Evolutionary conservation across 53 echinoderm and acorn worm genomes (phyloP), one percentile per base, ranked within the genome.

Genomic region (Glandiceps talaboti): DNA sequence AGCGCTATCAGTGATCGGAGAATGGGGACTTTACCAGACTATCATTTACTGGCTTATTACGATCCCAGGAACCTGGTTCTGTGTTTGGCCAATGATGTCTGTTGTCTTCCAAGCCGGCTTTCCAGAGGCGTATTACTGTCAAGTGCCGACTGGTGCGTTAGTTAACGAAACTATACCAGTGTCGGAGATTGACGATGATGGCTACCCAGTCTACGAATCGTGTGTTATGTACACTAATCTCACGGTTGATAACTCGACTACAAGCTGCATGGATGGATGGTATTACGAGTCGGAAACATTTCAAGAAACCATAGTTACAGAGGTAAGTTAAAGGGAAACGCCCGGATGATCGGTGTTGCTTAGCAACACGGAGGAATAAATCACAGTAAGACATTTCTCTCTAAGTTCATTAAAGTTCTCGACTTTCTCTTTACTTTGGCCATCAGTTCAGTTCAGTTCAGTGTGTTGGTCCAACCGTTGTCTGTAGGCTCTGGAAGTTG

Each of bases 71-170:
- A 91, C 92, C 74, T 80, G 90, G 14, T 90, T 91, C 12, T 88
- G 84, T 33, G 90, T 90, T 75, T 94, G 95, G 95, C 95, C 92
- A 32, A 92, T 94, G 95, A 86, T 94, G 30, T 91, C 86, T 33
- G 90, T 94, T 31, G 84, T 82, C 33, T 94, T 94, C 76, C 32
- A 92, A 32, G 95, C 92, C 30, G 95, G 92, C 14, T 82, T 85
- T 6, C 95, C 92, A 26, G 88, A 88, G 26, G 20, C 64, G 64
- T 88, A 92, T 33, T 90, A 81, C 72, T 94, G 95, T 80, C 20
- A 86, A 32, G 33, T 85, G 6, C 83, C 87, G n/a, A 27, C 73
- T 0, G 85, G 75, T 6, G 31, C 80, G 0, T 64, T 31, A 32
- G 75, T 80, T n/a, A 74, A 88, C 74, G 85, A 83, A 32, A 80